Evolutionary conservation across 2,888 invertebrate species (phyloP), one percentile per base, ranked within the genome.

Genomic region (Gibbula magus): DNA sequence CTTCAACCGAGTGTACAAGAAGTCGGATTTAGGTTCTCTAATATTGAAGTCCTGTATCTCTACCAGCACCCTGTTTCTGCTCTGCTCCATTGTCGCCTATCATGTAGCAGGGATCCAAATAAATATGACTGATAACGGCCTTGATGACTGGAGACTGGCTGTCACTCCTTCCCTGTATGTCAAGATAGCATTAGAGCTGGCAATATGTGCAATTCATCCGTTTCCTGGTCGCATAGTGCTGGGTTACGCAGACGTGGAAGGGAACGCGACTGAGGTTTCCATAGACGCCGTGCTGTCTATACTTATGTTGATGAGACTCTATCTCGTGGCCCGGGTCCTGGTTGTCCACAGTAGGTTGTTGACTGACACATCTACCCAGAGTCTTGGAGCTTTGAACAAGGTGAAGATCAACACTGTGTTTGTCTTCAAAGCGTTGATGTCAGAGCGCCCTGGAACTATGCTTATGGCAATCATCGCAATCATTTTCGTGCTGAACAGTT

Each of bases 401-500:
- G 89, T 90, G 7, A 86, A 87, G 52, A 89, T 90, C n/a, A 88
- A 90, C 82, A 84, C 86, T 0, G 84, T 82, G n/a, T 90, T 90
- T 77, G 88, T 90, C 20, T 90, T 90, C 80, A 90, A 89, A 78
- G 89, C 89, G 18, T 80, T 88, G 7, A 90, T 90, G 90, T 88
- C 88, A 2, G 86, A 88, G 1, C 85, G 82, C 75, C 90, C 90
- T 2, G 89, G 88, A 29, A 88, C 87, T 8, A 81, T 89, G 82
- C 80, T 90, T n/a, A 80, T 88, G 10, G 79, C 77, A 3, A 80
- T 88, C 35, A 89, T 90, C 88, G 54, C 85, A 7, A 84, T 83
- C 56, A 88, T 88, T 53, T 83, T 89, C 66, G 25, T 90, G 45
- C 78, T 87, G 53, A 85, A 86, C 79, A 86, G 88, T 35, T 90